A percentile compares a stretch with the other conserved stretches of the same genome.
Evolutionary conservation across 1,140 invertebrate genomes (phyloP).

Genomic region (Varroa destructor): DNA sequence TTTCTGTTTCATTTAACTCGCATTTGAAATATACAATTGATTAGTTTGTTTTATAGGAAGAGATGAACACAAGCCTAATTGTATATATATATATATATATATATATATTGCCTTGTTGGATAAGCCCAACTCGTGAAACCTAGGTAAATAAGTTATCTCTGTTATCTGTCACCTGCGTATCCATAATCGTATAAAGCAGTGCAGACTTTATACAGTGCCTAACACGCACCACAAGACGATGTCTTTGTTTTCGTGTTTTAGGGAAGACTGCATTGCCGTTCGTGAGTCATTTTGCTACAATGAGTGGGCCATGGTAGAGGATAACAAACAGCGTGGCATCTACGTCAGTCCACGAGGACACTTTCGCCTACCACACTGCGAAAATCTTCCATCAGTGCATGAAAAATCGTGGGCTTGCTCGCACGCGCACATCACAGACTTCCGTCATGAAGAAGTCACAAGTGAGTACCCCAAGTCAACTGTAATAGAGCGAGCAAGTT

Average conservation of each 20-base stretch:
- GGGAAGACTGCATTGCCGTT: conserved; percentile 81
- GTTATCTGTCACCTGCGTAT: no score
- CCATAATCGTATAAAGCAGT: no score
- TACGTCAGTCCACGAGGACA: conserved; percentile 66
- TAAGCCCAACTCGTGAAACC: no score
- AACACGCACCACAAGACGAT: no score
- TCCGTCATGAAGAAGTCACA: conserved; percentile 58
- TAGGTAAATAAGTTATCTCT: no score
- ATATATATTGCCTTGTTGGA: no score
- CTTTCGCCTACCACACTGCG: conserved; percentile 72
- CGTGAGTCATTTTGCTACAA: conserved; percentile 77
- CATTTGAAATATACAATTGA: no score
- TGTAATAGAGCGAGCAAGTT: conserved; percentile 36
- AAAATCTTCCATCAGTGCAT: conserved; percentile 52
- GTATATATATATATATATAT: no score
- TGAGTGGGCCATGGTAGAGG: conserved; percentile 77
- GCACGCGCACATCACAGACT: conserved; percentile 63
- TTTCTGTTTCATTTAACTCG: no score
- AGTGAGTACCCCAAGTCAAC: conserved; percentile 43
- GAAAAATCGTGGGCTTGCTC: conserved; percentile 52
- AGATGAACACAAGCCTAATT: no score
- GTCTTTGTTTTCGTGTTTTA: conserved; percentile 47
- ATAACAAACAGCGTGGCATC: conserved; percentile 63
- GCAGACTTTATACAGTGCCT: no score
- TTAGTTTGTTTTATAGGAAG: no score